Base-by-base conservation (phyloP, 2,797 vertebrate genomes). In the Oceanodroma leucorhoa region DNA sequence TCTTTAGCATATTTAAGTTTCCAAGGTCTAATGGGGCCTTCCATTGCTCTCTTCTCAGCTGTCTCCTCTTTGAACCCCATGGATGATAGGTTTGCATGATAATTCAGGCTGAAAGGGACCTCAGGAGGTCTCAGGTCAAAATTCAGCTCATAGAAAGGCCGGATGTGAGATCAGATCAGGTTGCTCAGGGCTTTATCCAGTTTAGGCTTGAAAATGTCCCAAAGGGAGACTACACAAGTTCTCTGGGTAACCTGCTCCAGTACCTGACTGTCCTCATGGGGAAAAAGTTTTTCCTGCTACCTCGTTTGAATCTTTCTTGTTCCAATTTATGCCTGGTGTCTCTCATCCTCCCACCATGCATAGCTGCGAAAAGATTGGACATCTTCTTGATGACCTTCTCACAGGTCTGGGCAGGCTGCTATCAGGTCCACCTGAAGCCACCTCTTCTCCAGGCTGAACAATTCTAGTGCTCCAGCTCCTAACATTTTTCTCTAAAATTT, bases 241-340 rank as follows among this genome's bases (percentile, higher is more conserved):
- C 13, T 89, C 29, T 61, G 4, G 22, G 22, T 83, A 79, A 64
- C 21, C 11, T 79, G 10, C 30, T 88, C 41, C 30, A 65, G 22
- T 20, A 67, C 32, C 45, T 34, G 22, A 30, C 36, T 43, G 41
- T 69, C 22, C 34, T 64, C 46, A 27, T 1, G 5, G 32, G 10
- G 22, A 43, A 43, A 43, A 73, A 15, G 2, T 19, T 48, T 78
- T 32, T 50, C 45, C 30, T 78, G 30, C 62, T 34, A 46, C 2
- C 5, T 8, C 13, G 1, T 19, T 22, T 77, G 40, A 87, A 81
- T 9, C 1, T 73, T 83, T 43, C 0, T 0, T 27, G 11, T 71
- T 70, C 32, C 62, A 30, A 5, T 36, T 69, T 69, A 15, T 24
- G 20, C 10, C 5, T 0, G 0, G 3, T 51, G 22, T 54, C 20